These are phyloP conservation scores for Microctenopoma lineatum DNA, from an alignment of 2,797 vertebrate species.

Conservation along the genomic window DNA sequence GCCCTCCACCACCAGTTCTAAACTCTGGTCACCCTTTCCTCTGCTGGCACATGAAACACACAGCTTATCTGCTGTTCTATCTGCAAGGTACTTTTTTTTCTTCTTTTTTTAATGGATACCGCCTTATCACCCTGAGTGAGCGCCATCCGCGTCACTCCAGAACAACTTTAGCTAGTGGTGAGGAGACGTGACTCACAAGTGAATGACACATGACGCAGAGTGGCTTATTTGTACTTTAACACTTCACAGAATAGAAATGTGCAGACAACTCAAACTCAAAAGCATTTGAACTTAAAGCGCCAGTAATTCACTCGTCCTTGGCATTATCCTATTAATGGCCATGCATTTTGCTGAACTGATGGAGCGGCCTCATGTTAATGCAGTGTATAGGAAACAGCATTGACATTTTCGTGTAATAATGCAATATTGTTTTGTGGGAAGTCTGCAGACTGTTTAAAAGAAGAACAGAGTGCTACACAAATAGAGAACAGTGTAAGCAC, in stretches of 20 bases:
- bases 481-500: not conserved
- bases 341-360: not conserved
- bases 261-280: not conserved
- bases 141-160: slow-evolving; percentile 63
- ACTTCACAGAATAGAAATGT: not conserved
- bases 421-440: not conserved
- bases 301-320: not conserved
- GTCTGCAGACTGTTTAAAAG: not conserved
- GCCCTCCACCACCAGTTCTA: not conserved
- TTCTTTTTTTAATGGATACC: slow-evolving; percentile 66
- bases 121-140: slow-evolving; percentile 70
- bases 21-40: slow-evolving; percentile 41
- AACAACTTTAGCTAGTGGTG: slow-evolving; percentile 54
- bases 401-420: not conserved
- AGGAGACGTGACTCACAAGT: slow-evolving; percentile 44
- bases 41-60: slow-evolving; percentile 68
- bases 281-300: not conserved
- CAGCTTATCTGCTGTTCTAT: slow-evolving; percentile 72
- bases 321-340: not conserved
- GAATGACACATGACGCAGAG: slow-evolving; percentile 12
- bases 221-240: not conserved
- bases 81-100: slow-evolving; percentile 48
- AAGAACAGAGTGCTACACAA: not conserved
- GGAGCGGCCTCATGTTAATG: too few species aligned
- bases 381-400: not conserved